Conservation (phyloP, 2,113 vertebrate genomes). For the Indicator maculatus region DNA sequence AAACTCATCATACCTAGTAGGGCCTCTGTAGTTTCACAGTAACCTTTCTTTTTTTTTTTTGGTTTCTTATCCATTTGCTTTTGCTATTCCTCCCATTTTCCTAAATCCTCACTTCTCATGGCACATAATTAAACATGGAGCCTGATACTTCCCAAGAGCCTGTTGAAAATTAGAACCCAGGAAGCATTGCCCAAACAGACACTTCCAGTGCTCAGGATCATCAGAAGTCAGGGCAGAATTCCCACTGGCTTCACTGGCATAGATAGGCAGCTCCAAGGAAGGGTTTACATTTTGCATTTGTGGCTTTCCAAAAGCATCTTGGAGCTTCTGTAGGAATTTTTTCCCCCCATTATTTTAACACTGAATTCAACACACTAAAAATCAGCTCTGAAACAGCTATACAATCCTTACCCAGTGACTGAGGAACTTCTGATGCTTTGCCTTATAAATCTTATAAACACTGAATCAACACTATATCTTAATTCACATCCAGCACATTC, state of each 20-base stretch:
- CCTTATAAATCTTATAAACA: background rate
- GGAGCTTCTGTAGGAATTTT: background rate
- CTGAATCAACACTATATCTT: background rate
- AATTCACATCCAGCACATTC: slow-evolving; percentile 1
- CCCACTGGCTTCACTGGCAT: background rate
- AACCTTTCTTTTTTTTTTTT: background rate
- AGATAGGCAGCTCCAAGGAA: background rate
- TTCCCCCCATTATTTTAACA: background rate
- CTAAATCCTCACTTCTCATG: background rate
- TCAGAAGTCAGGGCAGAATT: background rate
- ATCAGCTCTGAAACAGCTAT: background rate
- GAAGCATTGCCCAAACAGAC: background rate
- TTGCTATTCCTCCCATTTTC: background rate
- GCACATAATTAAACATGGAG: background rate
- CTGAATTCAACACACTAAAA: background rate
- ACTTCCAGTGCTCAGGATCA: background rate
- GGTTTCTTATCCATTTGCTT: background rate
- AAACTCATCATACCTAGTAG: background rate
- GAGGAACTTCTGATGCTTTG: background rate
- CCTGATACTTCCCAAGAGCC: background rate
- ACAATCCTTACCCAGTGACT: background rate
- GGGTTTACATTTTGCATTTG: background rate
- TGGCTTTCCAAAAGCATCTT: background rate
- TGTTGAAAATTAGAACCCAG: background rate
- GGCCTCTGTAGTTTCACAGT: background rate